phyloP scores from a whole-genome alignment of 2,113 vertebrate species.

The Stictonetta naevosa region DNA sequence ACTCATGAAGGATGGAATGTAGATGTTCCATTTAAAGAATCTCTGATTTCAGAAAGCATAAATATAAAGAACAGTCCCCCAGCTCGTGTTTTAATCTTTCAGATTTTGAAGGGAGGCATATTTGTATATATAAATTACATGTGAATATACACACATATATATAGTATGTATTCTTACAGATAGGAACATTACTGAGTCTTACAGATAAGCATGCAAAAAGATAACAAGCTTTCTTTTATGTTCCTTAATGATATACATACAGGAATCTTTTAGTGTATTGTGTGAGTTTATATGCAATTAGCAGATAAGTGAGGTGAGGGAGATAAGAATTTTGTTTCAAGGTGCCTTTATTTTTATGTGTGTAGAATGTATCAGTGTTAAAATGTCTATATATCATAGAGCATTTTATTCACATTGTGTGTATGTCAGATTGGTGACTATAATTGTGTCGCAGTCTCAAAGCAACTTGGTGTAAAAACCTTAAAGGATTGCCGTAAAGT shows the following conservation, averaged over 20 bases:
- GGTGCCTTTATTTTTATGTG: constrained; percentile 21
- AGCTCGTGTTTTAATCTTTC: background rate
- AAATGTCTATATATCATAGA: constrained; percentile 12
- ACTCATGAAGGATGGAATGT: background rate
- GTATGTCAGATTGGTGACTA: constrained; percentile 9
- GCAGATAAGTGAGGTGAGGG: constrained; percentile 20
- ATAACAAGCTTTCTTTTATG: constrained; percentile 29
- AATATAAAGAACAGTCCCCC: background rate
- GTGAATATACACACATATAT: background rate
- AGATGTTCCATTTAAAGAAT: background rate
- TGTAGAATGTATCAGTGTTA: background rate
- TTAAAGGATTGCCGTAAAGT: background rate
- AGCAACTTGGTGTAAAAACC: constrained; percentile 31
- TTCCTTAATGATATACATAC: constrained; percentile 26
- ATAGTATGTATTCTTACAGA: background rate
- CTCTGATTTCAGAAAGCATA: background rate
- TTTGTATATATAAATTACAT: background rate
- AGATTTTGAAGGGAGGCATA: background rate
- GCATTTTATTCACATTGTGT: constrained; percentile 32
- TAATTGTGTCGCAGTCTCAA: background rate
- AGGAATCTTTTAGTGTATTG: background rate
- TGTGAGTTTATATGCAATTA: constrained; percentile 47
- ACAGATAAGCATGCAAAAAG: constrained; percentile 17
- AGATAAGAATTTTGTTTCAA: constrained; percentile 55
- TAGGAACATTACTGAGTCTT: background rate